Evolutionary conservation across 2,113 vertebrate genomes (phyloP).

Genomic region (Genyomyrus donnyi): DNA sequence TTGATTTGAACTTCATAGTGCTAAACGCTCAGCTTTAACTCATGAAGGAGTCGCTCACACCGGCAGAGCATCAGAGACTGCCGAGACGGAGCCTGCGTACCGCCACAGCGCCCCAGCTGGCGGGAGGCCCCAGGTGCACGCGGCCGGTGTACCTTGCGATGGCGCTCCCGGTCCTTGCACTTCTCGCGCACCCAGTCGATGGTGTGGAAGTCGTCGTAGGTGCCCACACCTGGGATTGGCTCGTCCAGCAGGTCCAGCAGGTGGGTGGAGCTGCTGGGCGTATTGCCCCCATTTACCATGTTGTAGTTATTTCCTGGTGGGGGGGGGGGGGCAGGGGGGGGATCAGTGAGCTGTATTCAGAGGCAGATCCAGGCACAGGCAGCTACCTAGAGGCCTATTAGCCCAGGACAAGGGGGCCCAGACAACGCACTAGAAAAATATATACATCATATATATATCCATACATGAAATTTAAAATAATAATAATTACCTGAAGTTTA

Average conservation of each 20-base stretch:
- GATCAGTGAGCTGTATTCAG: not conserved
- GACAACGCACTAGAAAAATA: not conserved
- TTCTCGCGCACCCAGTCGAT: conserved; percentile 98
- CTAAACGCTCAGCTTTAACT: not conserved
- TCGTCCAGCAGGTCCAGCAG: conserved; percentile 94
- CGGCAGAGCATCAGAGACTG: not conserved
- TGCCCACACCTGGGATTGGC: conserved; percentile 94
- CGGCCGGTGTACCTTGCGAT: conserved; percentile 73
- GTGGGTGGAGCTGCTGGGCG: conserved; percentile 86
- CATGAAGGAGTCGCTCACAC: not conserved
- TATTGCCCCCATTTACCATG: conserved; percentile 92
- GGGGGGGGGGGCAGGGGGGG: not conserved
- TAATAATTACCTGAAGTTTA: not conserved
- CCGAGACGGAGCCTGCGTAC: not conserved
- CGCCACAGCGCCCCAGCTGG: not conserved
- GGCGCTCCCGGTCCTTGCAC: conserved; percentile 93
- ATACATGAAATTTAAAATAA: not conserved
- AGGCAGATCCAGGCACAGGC: not conserved
- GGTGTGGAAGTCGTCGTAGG: conserved; percentile 97
- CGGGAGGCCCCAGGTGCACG: not conserved
- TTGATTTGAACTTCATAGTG: not conserved
- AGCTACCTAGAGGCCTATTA: not conserved
- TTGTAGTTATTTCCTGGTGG: conserved; percentile 83
- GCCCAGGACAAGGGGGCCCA: not conserved
- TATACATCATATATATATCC: not conserved